Base-by-base conservation (phyloP, 2,797 vertebrate species). In the Fringilla coelebs region DNA sequence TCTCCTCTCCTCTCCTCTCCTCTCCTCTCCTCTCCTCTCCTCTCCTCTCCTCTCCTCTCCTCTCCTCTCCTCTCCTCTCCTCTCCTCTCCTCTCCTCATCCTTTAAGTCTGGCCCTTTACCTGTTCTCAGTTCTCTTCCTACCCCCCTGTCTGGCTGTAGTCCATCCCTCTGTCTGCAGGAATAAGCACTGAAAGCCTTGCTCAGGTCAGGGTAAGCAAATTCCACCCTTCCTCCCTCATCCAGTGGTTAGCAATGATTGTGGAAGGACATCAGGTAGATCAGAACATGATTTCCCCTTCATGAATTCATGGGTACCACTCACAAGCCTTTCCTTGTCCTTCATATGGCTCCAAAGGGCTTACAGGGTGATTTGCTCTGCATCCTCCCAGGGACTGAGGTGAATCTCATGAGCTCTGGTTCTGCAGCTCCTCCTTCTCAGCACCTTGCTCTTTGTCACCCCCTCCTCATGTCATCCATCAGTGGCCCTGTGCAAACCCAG, bases 401-500 rank as follows among this genome's bases (percentile, higher is more conserved):
- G 54, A 68, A 13, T 32, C 17, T 55, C 15, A 16, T 1, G 5
- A 34, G 8, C 36, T 65, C 46, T 7, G 70, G 18, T 38, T 74
- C 34, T 71, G 10, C 7, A 72, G 20, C 58, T 55, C 9, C 13
- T 80, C 45, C 54, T 72, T 36, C 13, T 49, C 21, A 22, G 5
- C 46, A 48, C 49, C 16, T 32, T 32, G 9, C 14, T 49, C 54
- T 36, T 76, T 80, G 49, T 68, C 55, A 60, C 21, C 51, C 11
- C 3, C 21, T 61, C 25, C 18, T 74, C 1, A 0, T 3, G 5
- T 18, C 38, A 22, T 25, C 78, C 40, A 92, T 43, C 34, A 74
- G 6, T 0, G 4, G 29, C 7, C 1, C 12, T 52, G 29, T 52
- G 29, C 1, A 52, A 52, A 52, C 11, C 51, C 51, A 52, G 51